Evolutionary conservation across 2,113 vertebrate genomes (phyloP), one percentile per base, ranked within the genome.

Genomic region (Corythoichthys haematopterus): DNA sequence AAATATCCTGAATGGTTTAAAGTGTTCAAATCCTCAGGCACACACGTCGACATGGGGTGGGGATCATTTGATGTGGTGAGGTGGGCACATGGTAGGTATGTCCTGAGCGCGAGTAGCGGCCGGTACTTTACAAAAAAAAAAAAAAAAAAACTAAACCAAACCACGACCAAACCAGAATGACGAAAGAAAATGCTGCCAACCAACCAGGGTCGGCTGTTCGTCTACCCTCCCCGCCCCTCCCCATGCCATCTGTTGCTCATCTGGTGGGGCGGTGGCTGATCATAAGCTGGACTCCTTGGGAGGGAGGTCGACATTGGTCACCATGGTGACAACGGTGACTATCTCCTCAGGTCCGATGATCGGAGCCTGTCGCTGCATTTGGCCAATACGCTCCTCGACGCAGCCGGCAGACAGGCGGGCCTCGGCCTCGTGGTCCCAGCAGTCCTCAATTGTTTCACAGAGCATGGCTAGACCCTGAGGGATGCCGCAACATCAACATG

Each of bases 271-370:
- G 60, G 43, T 35, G 63, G 76, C 64, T 14, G 53, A 95, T 99
- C 95, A 99, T 94, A 99, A 93, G 86, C 97, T 98, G 87, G 96
- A 99, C 92, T 99, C 97, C 94, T 98, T 99, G 87, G 97, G 96
- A 62, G 95, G 95, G 90, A 97, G 96, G 94, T 98, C 96, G 90
- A 98, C 94, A 38, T 99, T 99, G 88, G 96, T 98, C 90, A 99
- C 96, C 95, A 97, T 98, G 4, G 97, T 97, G 92, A 99, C 96
- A 56, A 98, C 95, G 61, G 96, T 97, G 91, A 98, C 94, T 69
- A 97, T 96, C 93, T 98, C 96, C 90, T 99, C 96, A 61, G 95
- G 95, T 1, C 94, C 94, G 77, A 96, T 94, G 1, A 92, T 82
- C 66, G 96, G 95, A 60, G 94, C 93, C 84, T 95, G 88, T 90